Evolutionary conservation across 2,113 vertebrate genomes (phyloP), one percentile per base, ranked within the genome.

Genomic region (Eira barbara): DNA sequence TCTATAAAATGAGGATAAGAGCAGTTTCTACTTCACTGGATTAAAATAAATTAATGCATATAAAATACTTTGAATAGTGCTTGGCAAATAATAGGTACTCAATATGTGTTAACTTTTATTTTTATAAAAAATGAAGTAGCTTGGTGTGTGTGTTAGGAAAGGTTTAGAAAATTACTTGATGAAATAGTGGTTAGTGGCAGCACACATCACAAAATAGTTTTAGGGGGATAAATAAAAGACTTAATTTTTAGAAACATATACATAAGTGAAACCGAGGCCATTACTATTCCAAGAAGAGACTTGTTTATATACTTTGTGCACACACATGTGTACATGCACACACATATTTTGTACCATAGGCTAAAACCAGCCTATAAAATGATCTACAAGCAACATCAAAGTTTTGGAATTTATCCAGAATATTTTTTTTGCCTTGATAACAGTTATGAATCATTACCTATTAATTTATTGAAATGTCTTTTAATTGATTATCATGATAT

Each of bases 151-250:
- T 57, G 21, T 89, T 39, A 78, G 71, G 57, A 94, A 85, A 47
- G 29, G 61, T 65, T 78, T 88, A 89, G 7, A n/a, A 92, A 69
- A 81, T 85, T 47, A 92, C 36, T 74, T 79, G n/a, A 47, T n/a
- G 21, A 74, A 45, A 89, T 96, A 79, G 3, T 69, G 61, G n/a
- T 81, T 95, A 79, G 7, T 83, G 34, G 42, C 7, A 7, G 29
- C 63, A 96, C 29, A 95, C 42, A 96, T 81, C 6, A 92, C 21
- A 85, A 81, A 89, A 73, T 31, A 74, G 11, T 87, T 95, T 81
- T 49, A 73, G 27, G 67, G 11, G 29, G 80, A 23, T 85, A 42
- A 86, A 45, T 89, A 80, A 90, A 91, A 95, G 8, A 97, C 84
- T 79, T 92, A 31, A 29, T 74, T 80, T 87, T 91, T 82, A 52